phyloP scores from a whole-genome alignment of 2,113 vertebrate species.

The Elanoides forficatus region DNA sequence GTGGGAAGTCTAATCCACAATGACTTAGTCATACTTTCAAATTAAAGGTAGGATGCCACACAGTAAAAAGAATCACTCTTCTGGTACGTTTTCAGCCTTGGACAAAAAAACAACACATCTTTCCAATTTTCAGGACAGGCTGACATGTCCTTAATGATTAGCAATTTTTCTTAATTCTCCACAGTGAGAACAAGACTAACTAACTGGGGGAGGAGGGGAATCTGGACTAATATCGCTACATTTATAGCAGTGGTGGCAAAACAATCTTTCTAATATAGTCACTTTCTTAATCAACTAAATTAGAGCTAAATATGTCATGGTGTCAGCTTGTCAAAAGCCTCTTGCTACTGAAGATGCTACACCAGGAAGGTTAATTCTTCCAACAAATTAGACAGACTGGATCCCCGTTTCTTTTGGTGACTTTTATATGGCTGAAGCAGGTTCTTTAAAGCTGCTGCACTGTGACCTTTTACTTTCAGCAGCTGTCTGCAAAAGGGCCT shows the following conservation, averaged over 20 bases:
- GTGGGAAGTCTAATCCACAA: slow-evolving; percentile 22
- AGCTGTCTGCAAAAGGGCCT: slow-evolving; percentile 41
- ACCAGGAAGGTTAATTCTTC: not conserved
- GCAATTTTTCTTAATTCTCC: slow-evolving; percentile 35
- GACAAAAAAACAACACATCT: not conserved
- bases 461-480: slow-evolving; percentile 54
- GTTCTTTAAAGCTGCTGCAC: slow-evolving; percentile 29
- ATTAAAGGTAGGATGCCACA: not conserved
- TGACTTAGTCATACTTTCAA: slow-evolving; percentile 36
- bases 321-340: not conserved
- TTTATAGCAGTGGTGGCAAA: not conserved
- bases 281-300: not conserved
- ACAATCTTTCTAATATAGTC: not conserved
- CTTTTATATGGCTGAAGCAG: not conserved
- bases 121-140: not conserved
- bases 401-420: not conserved
- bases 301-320: not conserved
- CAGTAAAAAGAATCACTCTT: not conserved
- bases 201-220: not conserved
- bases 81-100: slow-evolving; percentile 6
- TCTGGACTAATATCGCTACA: not conserved
- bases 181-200: slow-evolving; percentile 1
- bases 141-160: slow-evolving; percentile 8
- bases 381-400: not conserved
- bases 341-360: not conserved